Conservation (phyloP, 2,888 invertebrate genomes). For the Pollenia labialis region DNA sequence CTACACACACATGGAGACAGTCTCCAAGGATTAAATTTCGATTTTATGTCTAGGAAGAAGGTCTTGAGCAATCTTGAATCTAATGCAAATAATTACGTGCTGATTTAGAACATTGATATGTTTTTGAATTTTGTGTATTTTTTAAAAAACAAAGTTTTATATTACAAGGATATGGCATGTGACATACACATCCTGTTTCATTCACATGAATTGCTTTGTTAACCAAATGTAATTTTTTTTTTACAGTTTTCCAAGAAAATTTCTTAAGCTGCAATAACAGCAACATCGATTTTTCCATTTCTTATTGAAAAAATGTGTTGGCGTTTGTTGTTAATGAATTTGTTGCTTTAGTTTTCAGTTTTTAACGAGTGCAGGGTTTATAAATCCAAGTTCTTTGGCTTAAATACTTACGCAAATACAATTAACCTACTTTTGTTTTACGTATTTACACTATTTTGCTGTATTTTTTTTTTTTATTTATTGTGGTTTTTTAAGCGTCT, state of each 20-base stretch:
- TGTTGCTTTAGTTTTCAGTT: conserved; percentile 32
- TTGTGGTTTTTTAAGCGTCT: conserved; percentile 34
- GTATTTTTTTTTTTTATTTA: neutral
- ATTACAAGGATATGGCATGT: conserved; percentile 53
- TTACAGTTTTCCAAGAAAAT: neutral
- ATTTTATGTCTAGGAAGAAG: neutral
- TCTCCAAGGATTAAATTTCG: conserved; percentile 50
- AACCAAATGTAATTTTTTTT: conserved; percentile 2
- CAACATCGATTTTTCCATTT: conserved; percentile 40
- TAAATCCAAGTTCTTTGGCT: conserved; percentile 61
- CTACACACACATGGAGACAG: neutral
- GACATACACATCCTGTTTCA: neutral
- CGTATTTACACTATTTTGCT: neutral
- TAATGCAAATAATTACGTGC: conserved; percentile 65
- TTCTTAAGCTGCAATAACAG: neutral
- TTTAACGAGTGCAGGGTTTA: conserved; percentile 17
- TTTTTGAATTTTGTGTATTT: conserved; percentile 10
- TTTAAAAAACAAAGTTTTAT: conserved; percentile 52
- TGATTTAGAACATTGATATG: conserved; percentile 66
- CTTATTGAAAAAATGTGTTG: neutral
- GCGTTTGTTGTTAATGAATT: conserved; percentile 9
- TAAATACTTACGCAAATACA: conserved; percentile 55
- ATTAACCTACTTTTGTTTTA: conserved; percentile 66
- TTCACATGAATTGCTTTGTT: neutral
- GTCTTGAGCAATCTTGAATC: conserved; percentile 21